phyloP scores from a whole-genome alignment of 37 sponge, comb jelly and placozoan species.

The Tethya wilhelma region DNA sequence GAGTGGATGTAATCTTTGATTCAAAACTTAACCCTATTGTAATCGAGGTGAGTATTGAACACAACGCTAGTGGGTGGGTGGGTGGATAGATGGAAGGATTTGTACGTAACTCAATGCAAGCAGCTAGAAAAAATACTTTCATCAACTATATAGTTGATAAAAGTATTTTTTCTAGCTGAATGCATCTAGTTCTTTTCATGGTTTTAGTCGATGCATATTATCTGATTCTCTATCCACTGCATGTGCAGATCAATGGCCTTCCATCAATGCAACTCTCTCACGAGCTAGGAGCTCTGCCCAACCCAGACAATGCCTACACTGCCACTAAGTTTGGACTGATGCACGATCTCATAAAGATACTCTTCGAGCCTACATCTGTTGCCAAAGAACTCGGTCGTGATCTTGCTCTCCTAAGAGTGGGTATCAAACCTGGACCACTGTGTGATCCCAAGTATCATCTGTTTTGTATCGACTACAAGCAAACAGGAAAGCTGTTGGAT shows the following conservation, averaged over 20 bases:
- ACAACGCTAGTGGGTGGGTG: neutral
- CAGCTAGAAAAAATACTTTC: neutral
- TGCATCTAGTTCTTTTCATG: neutral
- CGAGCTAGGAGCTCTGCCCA: conserved; percentile 76
- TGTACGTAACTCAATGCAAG: neutral
- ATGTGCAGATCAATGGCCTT: conserved; percentile 81
- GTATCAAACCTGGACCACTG: conserved; percentile 64
- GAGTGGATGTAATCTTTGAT: conserved; percentile 86
- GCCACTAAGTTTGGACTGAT: conserved; percentile 79
- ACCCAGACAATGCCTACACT: conserved; percentile 76
- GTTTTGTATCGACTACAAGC: conserved; percentile 61
- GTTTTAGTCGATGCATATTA: neutral
- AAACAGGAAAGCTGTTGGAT: conserved; percentile 41
- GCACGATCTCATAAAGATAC: conserved; percentile 75
- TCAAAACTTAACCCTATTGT: conserved; percentile 66
- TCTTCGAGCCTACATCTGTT: conserved; percentile 46
- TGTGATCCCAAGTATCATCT: conserved; percentile 34
- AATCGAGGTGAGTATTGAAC: conserved; percentile 73
- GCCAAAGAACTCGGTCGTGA: conserved; percentile 10
- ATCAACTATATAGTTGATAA: neutral
- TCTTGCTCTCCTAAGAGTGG: conserved; percentile 54
- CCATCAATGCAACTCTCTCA: conserved; percentile 94
- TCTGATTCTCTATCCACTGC: conserved; percentile 1
- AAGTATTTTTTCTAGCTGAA: neutral
- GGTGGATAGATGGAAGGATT: neutral